phyloP scores from a whole-genome alignment of 2,888 invertebrate genomes.

The Tethea ocularis region DNA sequence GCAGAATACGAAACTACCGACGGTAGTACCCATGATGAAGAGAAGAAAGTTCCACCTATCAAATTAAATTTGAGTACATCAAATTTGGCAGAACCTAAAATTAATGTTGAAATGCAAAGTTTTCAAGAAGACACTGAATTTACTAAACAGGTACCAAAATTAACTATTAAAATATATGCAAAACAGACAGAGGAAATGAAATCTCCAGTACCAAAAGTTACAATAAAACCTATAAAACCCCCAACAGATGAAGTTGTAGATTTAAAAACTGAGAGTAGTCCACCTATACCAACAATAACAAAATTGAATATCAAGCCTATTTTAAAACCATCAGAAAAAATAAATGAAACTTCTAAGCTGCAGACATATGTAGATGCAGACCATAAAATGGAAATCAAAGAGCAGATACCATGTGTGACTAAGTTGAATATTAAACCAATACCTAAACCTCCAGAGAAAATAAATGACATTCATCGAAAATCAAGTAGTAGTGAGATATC shows the following conservation, averaged over 20 bases:
- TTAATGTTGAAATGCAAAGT: constrained; percentile 22
- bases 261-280: constrained; percentile 32
- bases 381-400: constrained; percentile 43
- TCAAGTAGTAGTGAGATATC: constrained; percentile 81
- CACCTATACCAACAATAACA: constrained; percentile 62
- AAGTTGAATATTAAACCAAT: constrained; percentile 81
- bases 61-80: constrained; percentile 51
- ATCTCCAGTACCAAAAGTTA: constrained; percentile 48
- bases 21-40: constrained; percentile 22
- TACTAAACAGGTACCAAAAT: constrained; percentile 75
- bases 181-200: constrained; percentile 62
- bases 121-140: constrained; percentile 45
- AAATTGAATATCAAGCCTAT: constrained; percentile 79
- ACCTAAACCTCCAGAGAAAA: constrained; percentile 71
- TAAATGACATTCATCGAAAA: constrained; percentile 75
- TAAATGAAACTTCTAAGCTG: constrained; percentile 63
- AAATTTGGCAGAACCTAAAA: constrained; percentile 33
- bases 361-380: constrained; percentile 30
- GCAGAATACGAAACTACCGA: neutral
- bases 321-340: constrained; percentile 63
- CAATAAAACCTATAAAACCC: constrained; percentile 38
- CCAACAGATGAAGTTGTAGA: constrained; percentile 38
- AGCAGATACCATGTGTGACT: constrained; percentile 66
- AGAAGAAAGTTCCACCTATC: constrained; percentile 56
- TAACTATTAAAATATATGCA: constrained; percentile 75